Base-by-base conservation (phyloP, 2,797 vertebrate genomes). In the Poeciliopsis presidionis region DNA sequence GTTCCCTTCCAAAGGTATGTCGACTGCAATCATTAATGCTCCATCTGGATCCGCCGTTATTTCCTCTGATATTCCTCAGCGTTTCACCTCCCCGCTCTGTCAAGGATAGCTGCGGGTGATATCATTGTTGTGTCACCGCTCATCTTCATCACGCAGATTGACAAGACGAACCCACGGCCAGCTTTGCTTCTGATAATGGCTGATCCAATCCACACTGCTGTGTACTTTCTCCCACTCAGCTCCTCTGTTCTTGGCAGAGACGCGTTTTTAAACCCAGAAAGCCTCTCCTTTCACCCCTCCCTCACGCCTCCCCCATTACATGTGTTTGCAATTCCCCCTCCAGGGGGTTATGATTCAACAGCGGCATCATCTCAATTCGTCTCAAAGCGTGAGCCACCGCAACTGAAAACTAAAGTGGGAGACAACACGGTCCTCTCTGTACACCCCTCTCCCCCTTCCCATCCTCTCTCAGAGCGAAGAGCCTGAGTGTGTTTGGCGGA, bases 291-390 rank as follows among this genome's bases (percentile, higher is more conserved):
- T 79, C 80, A 89, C 90, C 83, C 77, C 51, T 53, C 51, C 22
- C 51, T 53, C 51, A 25, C 1, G 20, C 89, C 89, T 86, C 89
- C 72, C 43, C n/a, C n/a, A 71, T 46, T 81, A 93, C 95, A 95
- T 94, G 91, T 96, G 95, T 95, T 96, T 93, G 93, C 91, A 94
- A 95, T 96, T 95, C 89, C 89, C 93, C 93, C 93, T 91, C 88
- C 89, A 4, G 94, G 91, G 94, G 91, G 91, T 89, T 93, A 93
- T 94, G 94, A 95, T 94, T 96, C 94, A 92, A 93, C 93, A 85
- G 88, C 92, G 76, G 92, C 91, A 92, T 95, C 93, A 93, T 93
- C 91, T 92, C 88, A 89, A 95, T 94, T 94, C 89, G 88, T 92
- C 90, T 94, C 92, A 93, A 94, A 94, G 92, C 93, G 91, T 92